Percentiles rank a stretch among this genome's conserved stretches.
Evolutionary conservation across 2,113 vertebrate species (phyloP).

Genomic region (Coryphaenoides rupestris): DNA sequence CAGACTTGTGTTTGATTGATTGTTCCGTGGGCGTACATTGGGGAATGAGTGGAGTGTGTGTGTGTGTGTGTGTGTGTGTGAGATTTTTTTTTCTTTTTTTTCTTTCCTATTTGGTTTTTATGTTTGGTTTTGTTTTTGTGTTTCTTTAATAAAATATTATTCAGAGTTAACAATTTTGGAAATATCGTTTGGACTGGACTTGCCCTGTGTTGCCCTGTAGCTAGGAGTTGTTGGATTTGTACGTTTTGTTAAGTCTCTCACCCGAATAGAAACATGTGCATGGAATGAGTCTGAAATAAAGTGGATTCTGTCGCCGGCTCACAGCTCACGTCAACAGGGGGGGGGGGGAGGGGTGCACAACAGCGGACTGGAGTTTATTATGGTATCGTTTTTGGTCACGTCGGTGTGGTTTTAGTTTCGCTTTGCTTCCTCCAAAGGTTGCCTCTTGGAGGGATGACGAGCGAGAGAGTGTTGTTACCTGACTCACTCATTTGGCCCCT

Average conservation of each 20-base stretch:
- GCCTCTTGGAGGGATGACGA: too few species aligned
- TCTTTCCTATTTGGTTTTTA: conserved; percentile 45
- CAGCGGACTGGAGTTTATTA: not conserved
- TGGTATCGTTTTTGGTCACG: too few species aligned
- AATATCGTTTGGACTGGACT: conserved; percentile 41
- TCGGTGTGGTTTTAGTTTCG: too few species aligned
- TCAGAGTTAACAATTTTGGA: conserved; percentile 57
- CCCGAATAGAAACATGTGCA: conserved; percentile 37
- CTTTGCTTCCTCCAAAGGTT: too few species aligned
- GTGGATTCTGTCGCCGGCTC: conserved; percentile 21
- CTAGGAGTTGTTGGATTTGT: conserved; percentile 51
- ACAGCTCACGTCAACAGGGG: conserved; percentile 12
- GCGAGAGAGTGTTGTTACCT: too few species aligned
- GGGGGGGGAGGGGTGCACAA: conserved; percentile 11
- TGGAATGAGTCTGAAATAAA: conserved; percentile 41
- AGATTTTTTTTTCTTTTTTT: too few species aligned
- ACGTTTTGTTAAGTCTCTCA: conserved; percentile 53
- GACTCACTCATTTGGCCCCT: too few species aligned
- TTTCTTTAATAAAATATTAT: conserved; percentile 63
- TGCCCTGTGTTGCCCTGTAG: conserved; percentile 43
- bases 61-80: too few species aligned
- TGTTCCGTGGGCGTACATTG: conserved; percentile 42
- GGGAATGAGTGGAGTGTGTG: conserved; percentile 20
- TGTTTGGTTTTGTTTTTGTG: conserved; percentile 59
- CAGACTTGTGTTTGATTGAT: conserved; percentile 50